phyloP scores from a whole-genome alignment of 2,888 invertebrate genomes.

The Hydriomena furcata region DNA sequence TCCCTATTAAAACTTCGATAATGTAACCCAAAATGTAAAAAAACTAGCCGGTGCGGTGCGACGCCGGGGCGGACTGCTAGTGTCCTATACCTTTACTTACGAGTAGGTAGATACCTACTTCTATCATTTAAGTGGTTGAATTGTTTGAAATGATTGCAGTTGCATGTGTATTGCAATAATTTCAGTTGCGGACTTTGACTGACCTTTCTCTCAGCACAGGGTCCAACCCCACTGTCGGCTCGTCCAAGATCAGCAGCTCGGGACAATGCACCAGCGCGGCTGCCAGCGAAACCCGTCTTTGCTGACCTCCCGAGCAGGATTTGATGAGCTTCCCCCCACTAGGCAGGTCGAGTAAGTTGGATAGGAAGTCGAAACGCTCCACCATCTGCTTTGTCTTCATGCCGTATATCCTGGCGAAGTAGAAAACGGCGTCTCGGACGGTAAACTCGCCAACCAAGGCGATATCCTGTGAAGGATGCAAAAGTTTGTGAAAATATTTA shows the following conservation, averaged over 20 bases:
- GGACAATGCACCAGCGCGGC: slow-evolving; percentile 95
- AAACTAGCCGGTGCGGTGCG: too few relatives aligned
- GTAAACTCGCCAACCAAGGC: slow-evolving; percentile 91
- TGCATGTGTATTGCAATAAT: too few relatives aligned
- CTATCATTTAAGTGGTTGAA: too few relatives aligned
- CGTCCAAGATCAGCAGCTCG: slow-evolving; percentile 94
- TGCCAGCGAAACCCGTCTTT: slow-evolving; percentile 94
- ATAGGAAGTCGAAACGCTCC: slow-evolving; percentile 87
- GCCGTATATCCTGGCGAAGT: slow-evolving; percentile 94
- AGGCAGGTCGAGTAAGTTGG: slow-evolving; percentile 90
- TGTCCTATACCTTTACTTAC: too few relatives aligned
- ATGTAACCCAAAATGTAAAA: too few relatives aligned
- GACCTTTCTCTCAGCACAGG: slow-evolving; percentile 93
- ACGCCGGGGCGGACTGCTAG: too few relatives aligned
- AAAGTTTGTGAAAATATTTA: neutral
- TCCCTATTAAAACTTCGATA: too few relatives aligned
- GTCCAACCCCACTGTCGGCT: slow-evolving; percentile 97
- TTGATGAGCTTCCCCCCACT: slow-evolving; percentile 85
- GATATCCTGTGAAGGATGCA: slow-evolving; percentile 86
- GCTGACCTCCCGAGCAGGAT: slow-evolving; percentile 94
- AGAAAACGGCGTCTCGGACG: slow-evolving; percentile 91
- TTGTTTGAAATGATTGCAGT: too few relatives aligned
- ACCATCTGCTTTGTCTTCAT: slow-evolving; percentile 86
- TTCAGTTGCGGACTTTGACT: too few relatives aligned
- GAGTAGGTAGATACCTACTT: too few relatives aligned